phyloP scores from a whole-genome alignment of 2,113 vertebrate species.

The Gasterosteus aculeatus region DNA sequence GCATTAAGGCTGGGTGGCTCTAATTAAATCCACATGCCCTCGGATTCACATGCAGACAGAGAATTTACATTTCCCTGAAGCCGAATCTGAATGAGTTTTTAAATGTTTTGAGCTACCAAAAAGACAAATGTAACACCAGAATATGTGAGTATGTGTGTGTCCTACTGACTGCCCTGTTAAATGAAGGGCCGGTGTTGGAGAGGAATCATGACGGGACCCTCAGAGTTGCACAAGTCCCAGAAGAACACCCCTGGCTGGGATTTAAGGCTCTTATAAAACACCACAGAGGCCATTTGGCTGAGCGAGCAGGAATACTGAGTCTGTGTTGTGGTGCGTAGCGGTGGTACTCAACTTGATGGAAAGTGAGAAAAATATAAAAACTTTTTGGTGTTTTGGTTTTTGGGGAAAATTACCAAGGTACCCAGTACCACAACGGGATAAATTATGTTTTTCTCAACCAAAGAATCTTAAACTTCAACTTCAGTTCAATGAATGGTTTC shows the following conservation, averaged over 20 bases:
- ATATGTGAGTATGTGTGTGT: constrained; percentile 37
- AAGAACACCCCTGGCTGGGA: constrained; percentile 50
- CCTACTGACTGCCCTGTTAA: constrained; percentile 33
- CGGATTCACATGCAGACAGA: constrained; percentile 10
- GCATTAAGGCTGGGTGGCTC: constrained; percentile 45
- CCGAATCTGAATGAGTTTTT: constrained; percentile 21
- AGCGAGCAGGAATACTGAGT: constrained; percentile 42
- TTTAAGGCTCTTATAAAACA: constrained; percentile 56
- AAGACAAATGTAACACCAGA: constrained; percentile 16
- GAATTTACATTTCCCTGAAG: constrained; percentile 62
- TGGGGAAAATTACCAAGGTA: constrained; percentile 2
- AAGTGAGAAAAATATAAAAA: constrained; percentile 10
- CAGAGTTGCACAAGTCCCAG: constrained; percentile 36
- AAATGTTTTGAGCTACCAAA: constrained; percentile 29
- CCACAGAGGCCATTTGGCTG: constrained; percentile 41
- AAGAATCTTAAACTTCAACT: background rate
- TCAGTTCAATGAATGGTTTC: background rate
- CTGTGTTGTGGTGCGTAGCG: constrained; percentile 9
- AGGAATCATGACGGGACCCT: constrained; percentile 61
- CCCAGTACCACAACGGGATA: background rate
- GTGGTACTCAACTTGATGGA: constrained; percentile 22
- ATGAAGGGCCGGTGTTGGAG: constrained; percentile 47
- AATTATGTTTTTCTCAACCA: background rate
- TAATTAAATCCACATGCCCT: constrained; percentile 59
- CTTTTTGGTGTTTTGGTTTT: background rate